phyloP scores from a whole-genome alignment of 2,888 invertebrate species.

The Leptinotarsa rubiginosa region DNA sequence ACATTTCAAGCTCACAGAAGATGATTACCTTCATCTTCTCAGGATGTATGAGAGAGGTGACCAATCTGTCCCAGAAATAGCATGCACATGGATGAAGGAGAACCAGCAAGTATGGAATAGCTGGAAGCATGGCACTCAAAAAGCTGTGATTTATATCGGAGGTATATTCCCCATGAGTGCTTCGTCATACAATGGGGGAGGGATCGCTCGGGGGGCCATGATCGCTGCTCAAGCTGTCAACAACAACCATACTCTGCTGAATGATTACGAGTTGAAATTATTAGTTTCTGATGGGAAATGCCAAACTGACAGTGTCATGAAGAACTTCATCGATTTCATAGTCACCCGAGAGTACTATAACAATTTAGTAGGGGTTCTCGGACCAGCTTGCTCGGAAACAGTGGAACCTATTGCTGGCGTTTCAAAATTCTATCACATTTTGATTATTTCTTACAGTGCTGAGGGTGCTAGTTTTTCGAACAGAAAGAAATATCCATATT shows the following conservation, averaged over 20 bases:
- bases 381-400: conserved; percentile 85
- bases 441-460: conserved; percentile 83
- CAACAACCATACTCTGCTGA: conserved; percentile 60
- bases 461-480: conserved; percentile 81
- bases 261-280: conserved; percentile 72
- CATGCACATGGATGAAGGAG: conserved; percentile 76
- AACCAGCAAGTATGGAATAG: conserved; percentile 65
- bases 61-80: conserved; percentile 65
- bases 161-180: conserved; percentile 79
- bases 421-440: conserved; percentile 77
- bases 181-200: conserved; percentile 71
- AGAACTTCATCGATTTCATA: conserved; percentile 79
- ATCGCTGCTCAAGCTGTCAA: conserved; percentile 77
- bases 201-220: conserved; percentile 72
- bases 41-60: conserved; percentile 46
- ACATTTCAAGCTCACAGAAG: conserved; percentile 67
- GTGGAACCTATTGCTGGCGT: conserved; percentile 84
- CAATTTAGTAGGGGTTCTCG: conserved; percentile 78
- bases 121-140: conserved; percentile 63
- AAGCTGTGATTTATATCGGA: conserved; percentile 70
- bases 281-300: conserved; percentile 76
- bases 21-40: conserved; percentile 67
- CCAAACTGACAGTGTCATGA: conserved; percentile 79
- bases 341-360: conserved; percentile 67
- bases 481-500: conserved; percentile 78